These are phyloP conservation scores for Orussus abietinus DNA, from an alignment of 1,140 invertebrate genomes.

Conservation along the genomic window DNA sequence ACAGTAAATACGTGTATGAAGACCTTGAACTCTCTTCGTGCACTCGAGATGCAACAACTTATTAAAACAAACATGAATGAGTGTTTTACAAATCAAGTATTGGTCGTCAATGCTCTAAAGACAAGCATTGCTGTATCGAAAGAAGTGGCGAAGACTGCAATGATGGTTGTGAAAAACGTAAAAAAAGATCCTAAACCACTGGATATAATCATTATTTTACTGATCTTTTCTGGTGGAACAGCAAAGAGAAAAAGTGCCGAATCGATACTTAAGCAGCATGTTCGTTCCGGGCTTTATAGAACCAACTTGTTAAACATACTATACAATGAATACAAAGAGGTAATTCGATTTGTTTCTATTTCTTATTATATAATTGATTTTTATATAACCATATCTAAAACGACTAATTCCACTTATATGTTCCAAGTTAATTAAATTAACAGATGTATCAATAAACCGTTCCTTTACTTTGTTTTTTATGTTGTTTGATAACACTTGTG, in stretches of 20 bases:
- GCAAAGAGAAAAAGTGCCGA: slow-evolving; percentile 35
- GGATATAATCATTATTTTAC: slow-evolving; percentile 40
- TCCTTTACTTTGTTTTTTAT: no score
- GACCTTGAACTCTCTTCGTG: slow-evolving; percentile 32
- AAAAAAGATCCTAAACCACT: slow-evolving; percentile 35
- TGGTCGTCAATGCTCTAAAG: slow-evolving; percentile 36
- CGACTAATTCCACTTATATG: no score
- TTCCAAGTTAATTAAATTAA: no score
- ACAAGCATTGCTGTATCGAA: slow-evolving; percentile 33
- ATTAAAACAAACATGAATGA: slow-evolving; percentile 32
- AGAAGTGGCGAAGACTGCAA: slow-evolving; percentile 27
- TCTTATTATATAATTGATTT: no score
- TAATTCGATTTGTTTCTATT: slow-evolving; percentile 18
- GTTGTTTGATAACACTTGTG: no score
- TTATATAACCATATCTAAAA: no score
- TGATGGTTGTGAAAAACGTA: slow-evolving; percentile 28
- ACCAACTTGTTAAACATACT: slow-evolving; percentile 28
- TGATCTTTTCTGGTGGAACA: slow-evolving; percentile 25
- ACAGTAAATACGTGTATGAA: slow-evolving; percentile 29
- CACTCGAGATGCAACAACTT: slow-evolving; percentile 37
- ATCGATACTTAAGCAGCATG: slow-evolving; percentile 33
- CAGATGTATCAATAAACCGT: no score
- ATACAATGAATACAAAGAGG: slow-evolving; percentile 33
- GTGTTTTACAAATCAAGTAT: slow-evolving; percentile 37
- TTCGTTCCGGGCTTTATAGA: slow-evolving; percentile 41